phyloP scores from a whole-genome alignment of 2,888 invertebrate genomes.

The Caenorhabditis parvicauda region DNA sequence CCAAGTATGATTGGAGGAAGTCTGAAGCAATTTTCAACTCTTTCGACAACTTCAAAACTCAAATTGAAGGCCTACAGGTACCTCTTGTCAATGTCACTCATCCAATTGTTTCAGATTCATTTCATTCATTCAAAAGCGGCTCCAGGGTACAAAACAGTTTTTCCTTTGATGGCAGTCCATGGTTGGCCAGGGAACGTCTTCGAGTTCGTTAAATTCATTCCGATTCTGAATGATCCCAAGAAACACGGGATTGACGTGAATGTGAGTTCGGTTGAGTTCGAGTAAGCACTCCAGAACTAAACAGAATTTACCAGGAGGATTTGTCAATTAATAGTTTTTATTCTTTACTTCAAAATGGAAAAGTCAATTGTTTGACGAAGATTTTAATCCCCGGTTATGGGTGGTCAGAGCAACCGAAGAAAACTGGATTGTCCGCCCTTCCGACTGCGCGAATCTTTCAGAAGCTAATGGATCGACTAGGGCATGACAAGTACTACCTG shows the following conservation, averaged over 20 bases:
- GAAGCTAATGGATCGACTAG: slow-evolving; percentile 75
- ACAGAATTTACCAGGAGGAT: no score
- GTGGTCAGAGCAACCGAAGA: slow-evolving; percentile 69
- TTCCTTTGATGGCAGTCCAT: slow-evolving; percentile 74
- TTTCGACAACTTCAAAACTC: slow-evolving; percentile 76
- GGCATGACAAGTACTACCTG: slow-evolving; percentile 72
- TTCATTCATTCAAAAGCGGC: slow-evolving; percentile 74
- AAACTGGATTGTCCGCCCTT: slow-evolving; percentile 63
- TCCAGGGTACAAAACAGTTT: slow-evolving; percentile 49
- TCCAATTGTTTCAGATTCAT: slow-evolving; percentile 71
- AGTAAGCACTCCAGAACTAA: no score
- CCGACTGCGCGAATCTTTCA: slow-evolving; percentile 67
- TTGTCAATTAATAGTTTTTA: no score
- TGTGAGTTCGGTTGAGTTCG: no score
- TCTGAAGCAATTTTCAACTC: slow-evolving; percentile 75
- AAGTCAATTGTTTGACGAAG: no score
- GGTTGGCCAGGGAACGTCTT: slow-evolving; percentile 84
- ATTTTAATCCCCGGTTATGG: slow-evolving; percentile 69
- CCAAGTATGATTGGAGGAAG: slow-evolving; percentile 75
- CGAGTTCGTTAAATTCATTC: slow-evolving; percentile 74
- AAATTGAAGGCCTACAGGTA: slow-evolving; percentile 71
- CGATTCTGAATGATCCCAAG: slow-evolving; percentile 68
- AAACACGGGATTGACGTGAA: slow-evolving; percentile 35
- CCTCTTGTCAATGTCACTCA: no score
- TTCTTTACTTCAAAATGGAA: no score